Conservation (phyloP, 1,140 invertebrate genomes). For the Magallana angulata region DNA sequence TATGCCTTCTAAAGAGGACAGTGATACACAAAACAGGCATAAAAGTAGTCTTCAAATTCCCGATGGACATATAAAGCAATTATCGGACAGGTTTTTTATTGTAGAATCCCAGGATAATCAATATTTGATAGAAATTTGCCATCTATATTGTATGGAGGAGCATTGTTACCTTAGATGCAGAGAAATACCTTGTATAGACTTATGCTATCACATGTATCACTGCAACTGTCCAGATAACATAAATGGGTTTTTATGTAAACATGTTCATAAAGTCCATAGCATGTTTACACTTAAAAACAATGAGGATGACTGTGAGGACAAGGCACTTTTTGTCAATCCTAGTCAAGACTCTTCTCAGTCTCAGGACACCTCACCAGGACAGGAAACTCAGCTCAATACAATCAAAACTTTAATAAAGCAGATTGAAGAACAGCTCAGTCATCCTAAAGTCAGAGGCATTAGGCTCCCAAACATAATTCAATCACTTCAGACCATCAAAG, state of each 20-base stretch:
- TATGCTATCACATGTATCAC: slow-evolving; percentile 38
- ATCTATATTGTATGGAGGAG: background rate
- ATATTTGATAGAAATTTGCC: background rate
- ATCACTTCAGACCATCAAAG: slow-evolving; percentile 8
- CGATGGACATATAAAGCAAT: slow-evolving; percentile 9
- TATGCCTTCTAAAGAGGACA: slow-evolving; percentile 1
- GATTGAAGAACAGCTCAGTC: background rate
- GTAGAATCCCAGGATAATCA: background rate
- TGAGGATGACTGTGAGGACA: background rate
- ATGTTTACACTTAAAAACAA: background rate
- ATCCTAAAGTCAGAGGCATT: slow-evolving; percentile 14
- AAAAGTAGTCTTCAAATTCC: background rate
- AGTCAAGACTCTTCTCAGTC: background rate
- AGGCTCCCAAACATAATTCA: slow-evolving; percentile 24
- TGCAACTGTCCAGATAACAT: slow-evolving; percentile 19
- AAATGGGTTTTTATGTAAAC: slow-evolving; percentile 41
- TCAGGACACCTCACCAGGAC: background rate
- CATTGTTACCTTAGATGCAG: slow-evolving; percentile 18
- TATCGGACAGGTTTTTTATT: background rate
- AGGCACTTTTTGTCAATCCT: background rate
- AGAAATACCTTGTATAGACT: background rate
- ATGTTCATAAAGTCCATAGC: slow-evolving; percentile 25
- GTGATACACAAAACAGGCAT: background rate
- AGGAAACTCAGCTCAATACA: background rate
- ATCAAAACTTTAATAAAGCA: background rate